Base-by-base conservation (phyloP, 2,113 vertebrate genomes). In the Dicerorhinus sumatrensis region DNA sequence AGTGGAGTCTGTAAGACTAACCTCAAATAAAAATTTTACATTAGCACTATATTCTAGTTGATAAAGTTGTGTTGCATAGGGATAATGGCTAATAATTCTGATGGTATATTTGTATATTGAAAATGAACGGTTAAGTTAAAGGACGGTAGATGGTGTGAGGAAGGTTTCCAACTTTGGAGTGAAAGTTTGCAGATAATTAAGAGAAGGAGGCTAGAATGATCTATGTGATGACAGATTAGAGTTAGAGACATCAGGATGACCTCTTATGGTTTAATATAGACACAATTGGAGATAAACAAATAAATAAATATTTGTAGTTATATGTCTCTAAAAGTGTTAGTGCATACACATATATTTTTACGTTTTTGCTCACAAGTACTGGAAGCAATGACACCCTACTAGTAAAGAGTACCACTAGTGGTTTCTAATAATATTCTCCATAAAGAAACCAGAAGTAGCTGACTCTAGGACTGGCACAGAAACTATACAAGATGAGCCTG, bases 371-470 rank as follows among this genome's bases (percentile, higher is more conserved):
- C 18, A 65, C 17, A 18, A 18, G 29, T 29, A 7, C 42, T 25
- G 27, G 29, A 31, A 79, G 17, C 5, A 85, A 63, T 79, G 27
- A 60, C 11, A 70, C 17, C 33, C 2, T 62, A 62, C 3, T 56
- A 29, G 11, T 27, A 65, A 67, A 3, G n/a, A 2, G 11, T 9
- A 33, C 2, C 27, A 0, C 13, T 42, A 67, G 4, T 48, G 4
- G 25, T 10, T 42, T 75, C 54, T 36, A 17, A 81, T 31, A 73
- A 46, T 11, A 62, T 46, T 65, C n/a, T 72, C 16, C 18, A n/a
- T 12, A 36, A 36, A 62, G 1, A n/a, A 42, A 46, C 10, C 36
- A 69, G 36, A 63, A 69, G 25, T 25, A 39, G 16, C 8, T 69
- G 31, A 48, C 25, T 46, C 3, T 60, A 60, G 33, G 21, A 54